Percentiles rank a stretch among this genome's conserved stretches.
Evolutionary conservation across 2,113 vertebrate genomes (phyloP).

Genomic region (Aleadryas rufinucha): DNA sequence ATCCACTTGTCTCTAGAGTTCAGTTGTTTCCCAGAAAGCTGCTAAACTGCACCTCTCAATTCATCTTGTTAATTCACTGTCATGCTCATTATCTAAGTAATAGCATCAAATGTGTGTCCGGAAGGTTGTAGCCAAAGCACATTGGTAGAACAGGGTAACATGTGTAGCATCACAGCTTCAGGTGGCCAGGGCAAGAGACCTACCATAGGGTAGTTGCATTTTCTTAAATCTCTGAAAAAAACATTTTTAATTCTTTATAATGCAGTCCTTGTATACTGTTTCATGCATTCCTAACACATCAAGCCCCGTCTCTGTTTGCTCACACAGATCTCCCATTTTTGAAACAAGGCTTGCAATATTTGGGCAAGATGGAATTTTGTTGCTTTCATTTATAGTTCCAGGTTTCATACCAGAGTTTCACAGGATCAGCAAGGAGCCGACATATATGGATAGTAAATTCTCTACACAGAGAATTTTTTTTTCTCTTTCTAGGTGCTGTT

Average conservation of each 20-base stretch:
- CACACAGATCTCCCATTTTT: not conserved
- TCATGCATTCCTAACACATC: not conserved
- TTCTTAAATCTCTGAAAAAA: not conserved
- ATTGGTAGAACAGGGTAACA: not conserved
- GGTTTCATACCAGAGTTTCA: not conserved
- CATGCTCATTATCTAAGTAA: not conserved
- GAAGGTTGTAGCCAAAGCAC: not conserved
- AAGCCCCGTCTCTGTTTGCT: not conserved
- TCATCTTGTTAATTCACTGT: not conserved
- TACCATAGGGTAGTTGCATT: not conserved
- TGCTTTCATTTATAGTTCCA: not conserved
- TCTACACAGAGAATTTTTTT: not conserved
- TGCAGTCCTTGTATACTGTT: not conserved
- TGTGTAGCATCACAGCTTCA: not conserved
- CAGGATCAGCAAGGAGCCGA: not conserved
- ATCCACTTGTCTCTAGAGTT: not conserved
- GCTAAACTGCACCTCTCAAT: not conserved
- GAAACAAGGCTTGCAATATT: not conserved
- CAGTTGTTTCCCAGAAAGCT: not conserved
- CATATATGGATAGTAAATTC: not conserved
- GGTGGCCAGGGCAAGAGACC: not conserved
- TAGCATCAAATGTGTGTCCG: not conserved
- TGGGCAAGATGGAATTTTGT: not conserved
- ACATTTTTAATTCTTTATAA: not conserved
- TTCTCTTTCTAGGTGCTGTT: not conserved